phyloP scores from a whole-genome alignment of 2,113 vertebrate genomes.

The Thunnus maccoyii region DNA sequence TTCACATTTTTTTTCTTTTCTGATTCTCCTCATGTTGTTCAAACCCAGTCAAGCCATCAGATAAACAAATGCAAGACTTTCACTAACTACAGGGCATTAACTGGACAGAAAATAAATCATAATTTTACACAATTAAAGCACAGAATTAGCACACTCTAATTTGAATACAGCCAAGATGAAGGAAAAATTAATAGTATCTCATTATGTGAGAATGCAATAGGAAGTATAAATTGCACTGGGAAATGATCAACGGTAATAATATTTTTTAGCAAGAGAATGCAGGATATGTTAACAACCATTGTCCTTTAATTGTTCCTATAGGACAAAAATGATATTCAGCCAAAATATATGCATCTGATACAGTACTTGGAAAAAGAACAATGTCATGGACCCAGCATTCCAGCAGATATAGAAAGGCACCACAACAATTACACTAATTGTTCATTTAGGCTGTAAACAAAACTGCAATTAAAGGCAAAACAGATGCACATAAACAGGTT shows the following conservation, averaged over 20 bases:
- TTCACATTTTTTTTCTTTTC: too few relatives aligned
- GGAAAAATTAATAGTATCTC: background rate
- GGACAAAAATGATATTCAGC: constrained; percentile 31
- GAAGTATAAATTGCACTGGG: background rate
- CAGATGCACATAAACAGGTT: constrained; percentile 60
- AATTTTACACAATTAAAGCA: background rate
- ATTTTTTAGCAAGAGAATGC: background rate
- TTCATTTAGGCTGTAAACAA: constrained; percentile 67
- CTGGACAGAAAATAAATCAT: background rate
- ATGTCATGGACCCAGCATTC: constrained; percentile 4
- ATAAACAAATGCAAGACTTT: background rate
- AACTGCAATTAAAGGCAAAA: constrained; percentile 64
- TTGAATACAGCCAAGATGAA: background rate
- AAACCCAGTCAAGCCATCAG: background rate
- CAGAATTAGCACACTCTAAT: background rate
- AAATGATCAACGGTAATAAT: background rate
- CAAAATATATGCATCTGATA: constrained; percentile 30
- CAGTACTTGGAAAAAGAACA: constrained; percentile 19
- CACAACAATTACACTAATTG: constrained; percentile 62
- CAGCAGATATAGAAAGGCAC: constrained; percentile 44
- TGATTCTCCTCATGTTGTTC: too few relatives aligned
- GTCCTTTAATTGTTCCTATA: constrained; percentile 37
- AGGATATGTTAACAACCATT: constrained; percentile 12
- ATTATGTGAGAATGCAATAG: background rate
- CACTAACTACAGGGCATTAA: background rate